A percentile compares a stretch with the other conserved stretches of the same genome.
Evolutionary conservation across 1,140 invertebrate species (phyloP).

Genomic region (Bemisia tabaci): DNA sequence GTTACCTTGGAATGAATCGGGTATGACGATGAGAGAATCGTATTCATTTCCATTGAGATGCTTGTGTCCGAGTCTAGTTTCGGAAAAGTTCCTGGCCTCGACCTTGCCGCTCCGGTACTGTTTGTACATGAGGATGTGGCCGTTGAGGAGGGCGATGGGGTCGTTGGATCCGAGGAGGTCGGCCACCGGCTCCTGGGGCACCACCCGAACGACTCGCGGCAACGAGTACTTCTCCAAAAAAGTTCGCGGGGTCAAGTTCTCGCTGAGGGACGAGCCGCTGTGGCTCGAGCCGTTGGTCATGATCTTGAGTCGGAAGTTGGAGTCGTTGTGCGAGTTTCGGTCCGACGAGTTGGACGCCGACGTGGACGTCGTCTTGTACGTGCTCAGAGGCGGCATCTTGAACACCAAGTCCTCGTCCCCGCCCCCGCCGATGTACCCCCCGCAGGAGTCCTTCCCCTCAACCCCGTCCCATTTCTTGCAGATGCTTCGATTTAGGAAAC

Average conservation of each 20-base stretch:
- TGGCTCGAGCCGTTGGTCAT: background rate
- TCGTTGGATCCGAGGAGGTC: slow-evolving; percentile 9
- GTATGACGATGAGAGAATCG: slow-evolving; percentile 16
- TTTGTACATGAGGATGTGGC: slow-evolving; percentile 18
- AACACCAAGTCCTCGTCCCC: background rate
- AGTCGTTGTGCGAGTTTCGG: background rate
- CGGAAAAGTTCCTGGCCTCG: slow-evolving; percentile 15
- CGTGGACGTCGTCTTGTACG: background rate
- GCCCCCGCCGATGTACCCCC: background rate
- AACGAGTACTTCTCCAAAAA: slow-evolving; percentile 17
- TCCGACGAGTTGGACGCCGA: background rate
- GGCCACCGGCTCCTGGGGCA: slow-evolving; percentile 17
- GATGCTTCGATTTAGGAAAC: background rate
- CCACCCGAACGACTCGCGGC: slow-evolving; percentile 17
- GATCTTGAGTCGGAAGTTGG: background rate
- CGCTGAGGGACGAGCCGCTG: background rate
- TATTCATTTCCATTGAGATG: slow-evolving; percentile 7
- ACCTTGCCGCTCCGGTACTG: slow-evolving; percentile 20
- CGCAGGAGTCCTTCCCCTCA: background rate
- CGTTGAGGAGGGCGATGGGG: slow-evolving; percentile 14
- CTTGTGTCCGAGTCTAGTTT: slow-evolving; percentile 8
- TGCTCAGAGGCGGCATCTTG: background rate
- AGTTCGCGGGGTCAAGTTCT: slow-evolving; percentile 9
- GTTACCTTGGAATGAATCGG: slow-evolving; percentile 19
- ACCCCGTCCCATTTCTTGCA: background rate